Evolutionary conservation across 2,113 vertebrate species (phyloP), one percentile per base, ranked within the genome.

Genomic region (Scolopax mira): DNA sequence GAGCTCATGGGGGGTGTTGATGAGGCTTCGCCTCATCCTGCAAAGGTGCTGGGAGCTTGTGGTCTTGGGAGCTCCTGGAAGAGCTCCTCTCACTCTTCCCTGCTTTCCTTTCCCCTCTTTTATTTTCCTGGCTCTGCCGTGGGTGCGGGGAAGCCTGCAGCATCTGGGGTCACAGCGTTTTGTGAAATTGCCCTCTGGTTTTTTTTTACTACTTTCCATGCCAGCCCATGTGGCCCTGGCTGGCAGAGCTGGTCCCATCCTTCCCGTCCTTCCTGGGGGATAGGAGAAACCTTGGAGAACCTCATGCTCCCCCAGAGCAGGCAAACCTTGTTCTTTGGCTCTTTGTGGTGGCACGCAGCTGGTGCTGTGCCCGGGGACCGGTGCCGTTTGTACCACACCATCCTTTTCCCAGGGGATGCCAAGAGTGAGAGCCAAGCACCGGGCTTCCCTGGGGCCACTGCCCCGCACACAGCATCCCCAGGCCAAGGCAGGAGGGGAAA

Each of bases 401-500:
- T 85, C 74, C 46, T 69, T 42, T 11, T 51, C 48, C 74, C 3
- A 3, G 17, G 44, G 39, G 31, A 67, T 52, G 48, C 52, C 5
- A 2, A 58, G 18, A 66, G 64, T 13, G 2, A 70, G 31, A 73
- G 67, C 58, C 1, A 3, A 46, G 78, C 31, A 79, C 1, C 0
- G 71, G 62, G 48, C 85, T 55, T 44, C 78, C 79, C 77, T 3
- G 6, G 33, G 82, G 85, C 66, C 9, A 0, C 75, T 75, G 84
- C 79, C 83, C 69, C 3, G 0, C 42, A 49, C 64, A 19, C 44
- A 25, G 54, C 5, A 11, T 72, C 65, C 41, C 52, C 82, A 78
- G 85, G 89, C 79, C 37, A 31, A 84, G 80, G 94, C 91, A 84
- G 85, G 73, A 83, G 79, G 77, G 67, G 69, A 61, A 75, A 35